Evolutionary conservation across 2,113 vertebrate species (phyloP).

Genomic region (Tricholaema leucomelas): DNA sequence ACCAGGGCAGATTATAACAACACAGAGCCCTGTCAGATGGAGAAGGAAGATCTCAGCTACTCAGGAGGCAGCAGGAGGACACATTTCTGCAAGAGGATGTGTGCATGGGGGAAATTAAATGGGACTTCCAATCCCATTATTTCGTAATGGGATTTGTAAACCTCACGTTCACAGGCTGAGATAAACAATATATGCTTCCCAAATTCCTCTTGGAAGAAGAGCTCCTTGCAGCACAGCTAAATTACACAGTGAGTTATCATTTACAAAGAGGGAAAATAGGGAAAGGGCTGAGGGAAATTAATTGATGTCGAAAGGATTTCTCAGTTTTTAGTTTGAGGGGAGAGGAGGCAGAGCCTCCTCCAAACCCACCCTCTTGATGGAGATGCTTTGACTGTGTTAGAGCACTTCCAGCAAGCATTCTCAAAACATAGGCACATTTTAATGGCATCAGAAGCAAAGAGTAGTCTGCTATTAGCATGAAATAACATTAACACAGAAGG

Average conservation of each 20-base stretch:
- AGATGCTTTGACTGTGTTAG: not conserved
- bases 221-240: conserved; percentile 44
- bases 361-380: not conserved
- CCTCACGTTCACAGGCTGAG: conserved; percentile 43
- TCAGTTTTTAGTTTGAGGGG: conserved; percentile 31
- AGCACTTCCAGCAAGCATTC: conserved; percentile 39
- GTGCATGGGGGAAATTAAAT: not conserved
- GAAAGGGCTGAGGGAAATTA: conserved; percentile 46
- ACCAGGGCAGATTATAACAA: not conserved
- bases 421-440: conserved; percentile 35
- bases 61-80: not conserved
- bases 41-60: not conserved
- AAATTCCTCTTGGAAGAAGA: conserved; percentile 53
- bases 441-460: conserved; percentile 52
- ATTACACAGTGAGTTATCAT: conserved; percentile 53
- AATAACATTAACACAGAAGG: conserved; percentile 61
- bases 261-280: conserved; percentile 45
- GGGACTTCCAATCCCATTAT: conserved; percentile 70
- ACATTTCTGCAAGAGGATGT: conserved; percentile 27
- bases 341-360: not conserved
- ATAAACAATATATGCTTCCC: conserved; percentile 49
- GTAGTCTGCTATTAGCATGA: conserved; percentile 52
- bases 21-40: not conserved
- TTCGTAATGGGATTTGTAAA: conserved; percentile 71
- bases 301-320: conserved; percentile 53